Conservation (phyloP, 2,113 vertebrate species). For the Podarcis muralis region DNA sequence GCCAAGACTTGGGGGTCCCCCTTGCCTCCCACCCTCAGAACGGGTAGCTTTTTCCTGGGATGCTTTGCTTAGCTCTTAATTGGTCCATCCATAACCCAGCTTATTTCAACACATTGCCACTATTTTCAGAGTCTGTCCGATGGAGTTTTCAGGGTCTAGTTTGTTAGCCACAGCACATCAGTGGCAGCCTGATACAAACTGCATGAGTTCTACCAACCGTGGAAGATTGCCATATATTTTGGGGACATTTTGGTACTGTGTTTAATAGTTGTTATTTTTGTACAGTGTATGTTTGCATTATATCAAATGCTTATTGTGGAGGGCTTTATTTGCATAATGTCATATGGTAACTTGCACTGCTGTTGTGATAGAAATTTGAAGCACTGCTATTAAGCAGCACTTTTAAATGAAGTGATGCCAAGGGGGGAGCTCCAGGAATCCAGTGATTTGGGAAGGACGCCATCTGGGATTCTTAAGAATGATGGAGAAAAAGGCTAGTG, state of each 20-base stretch:
- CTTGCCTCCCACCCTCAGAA: background rate
- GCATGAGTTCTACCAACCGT: background rate
- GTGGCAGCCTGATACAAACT: background rate
- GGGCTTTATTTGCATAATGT: too few species aligned
- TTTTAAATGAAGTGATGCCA: background rate
- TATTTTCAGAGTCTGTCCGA: background rate
- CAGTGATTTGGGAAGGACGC: background rate
- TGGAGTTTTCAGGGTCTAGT: background rate
- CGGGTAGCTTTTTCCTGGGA: background rate
- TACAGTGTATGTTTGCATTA: background rate
- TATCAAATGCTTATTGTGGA: background rate
- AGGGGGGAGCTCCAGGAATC: background rate
- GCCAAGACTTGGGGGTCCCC: background rate
- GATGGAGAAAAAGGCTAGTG: background rate
- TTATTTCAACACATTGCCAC: background rate
- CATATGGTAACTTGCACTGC: background rate
- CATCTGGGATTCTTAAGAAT: background rate
- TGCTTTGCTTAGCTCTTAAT: background rate
- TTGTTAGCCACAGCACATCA: background rate
- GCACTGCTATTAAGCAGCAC: background rate
- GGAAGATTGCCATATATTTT: background rate
- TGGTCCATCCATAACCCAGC: background rate
- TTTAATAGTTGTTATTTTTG: background rate
- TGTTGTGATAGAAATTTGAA: background rate
- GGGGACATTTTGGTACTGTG: background rate